These are phyloP conservation scores for Lithophane leautieri DNA, from an alignment of 2,888 invertebrate genomes.

Conservation along the genomic window DNA sequence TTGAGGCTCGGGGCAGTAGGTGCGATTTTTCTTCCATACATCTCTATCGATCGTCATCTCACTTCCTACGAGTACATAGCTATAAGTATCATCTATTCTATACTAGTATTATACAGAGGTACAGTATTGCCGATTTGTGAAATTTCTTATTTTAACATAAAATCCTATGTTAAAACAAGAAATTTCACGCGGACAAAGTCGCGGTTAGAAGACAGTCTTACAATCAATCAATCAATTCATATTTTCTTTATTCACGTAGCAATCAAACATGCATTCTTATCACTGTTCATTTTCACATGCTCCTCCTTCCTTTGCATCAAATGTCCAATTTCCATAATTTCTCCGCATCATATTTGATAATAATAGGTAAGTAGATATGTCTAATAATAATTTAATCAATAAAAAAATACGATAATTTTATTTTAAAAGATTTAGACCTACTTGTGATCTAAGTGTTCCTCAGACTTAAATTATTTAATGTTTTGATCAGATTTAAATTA, in stretches of 20 bases:
- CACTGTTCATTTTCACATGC: not conserved
- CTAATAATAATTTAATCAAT: too few relatives aligned
- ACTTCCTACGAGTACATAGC: not conserved
- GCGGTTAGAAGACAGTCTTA: not conserved
- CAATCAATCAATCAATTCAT: not conserved
- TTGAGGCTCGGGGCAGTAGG: not conserved
- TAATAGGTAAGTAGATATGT: not conserved
- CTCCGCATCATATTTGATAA: not conserved
- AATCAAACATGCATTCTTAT: not conserved
- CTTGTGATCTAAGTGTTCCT: not conserved
- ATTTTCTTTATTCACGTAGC: not conserved
- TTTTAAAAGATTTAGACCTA: not conserved
- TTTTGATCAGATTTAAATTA: conserved; percentile 14
- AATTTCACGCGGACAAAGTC: not conserved
- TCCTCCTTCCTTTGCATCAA: not conserved
- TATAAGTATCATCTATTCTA: not conserved
- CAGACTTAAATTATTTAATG: not conserved
- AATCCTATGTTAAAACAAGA: not conserved
- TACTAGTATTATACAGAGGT: not conserved
- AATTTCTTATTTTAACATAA: too few relatives aligned
- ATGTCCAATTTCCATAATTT: not conserved
- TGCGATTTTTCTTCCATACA: not conserved
- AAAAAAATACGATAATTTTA: too few relatives aligned
- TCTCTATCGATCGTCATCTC: not conserved
- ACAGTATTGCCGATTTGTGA: not conserved